Conservation (phyloP, 2,113 vertebrate species). For the Sardina pilchardus region DNA sequence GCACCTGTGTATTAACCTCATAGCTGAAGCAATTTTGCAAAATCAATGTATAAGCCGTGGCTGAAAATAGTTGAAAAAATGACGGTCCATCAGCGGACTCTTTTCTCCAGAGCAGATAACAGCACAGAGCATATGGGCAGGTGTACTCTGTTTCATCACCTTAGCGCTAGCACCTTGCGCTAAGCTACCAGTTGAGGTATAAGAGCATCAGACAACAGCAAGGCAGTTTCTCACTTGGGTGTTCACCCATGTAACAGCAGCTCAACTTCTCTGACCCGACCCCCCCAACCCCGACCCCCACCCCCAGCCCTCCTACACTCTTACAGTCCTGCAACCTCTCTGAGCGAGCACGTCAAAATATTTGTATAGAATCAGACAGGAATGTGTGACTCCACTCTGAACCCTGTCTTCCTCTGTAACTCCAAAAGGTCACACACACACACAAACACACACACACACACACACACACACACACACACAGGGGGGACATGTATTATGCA, state of each 20-base stretch:
- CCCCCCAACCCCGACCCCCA: not conserved
- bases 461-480: not conserved
- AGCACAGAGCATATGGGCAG: not conserved
- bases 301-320: too few species aligned
- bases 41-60: too few species aligned
- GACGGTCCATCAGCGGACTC: too few species aligned
- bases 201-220: not conserved
- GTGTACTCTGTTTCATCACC: not conserved
- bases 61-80: too few species aligned
- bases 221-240: not conserved
- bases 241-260: not conserved
- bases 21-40: too few species aligned
- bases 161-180: not conserved
- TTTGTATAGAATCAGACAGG: not conserved
- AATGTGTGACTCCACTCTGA: not conserved
- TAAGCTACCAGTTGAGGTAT: not conserved
- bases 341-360: not conserved
- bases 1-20: too few species aligned
- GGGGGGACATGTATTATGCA: not conserved
- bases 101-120: not conserved
- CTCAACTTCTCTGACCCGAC: constrained; percentile 8
- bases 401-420: not conserved
- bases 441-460: too few species aligned
- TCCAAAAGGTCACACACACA: constrained; percentile 4
- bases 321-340: not conserved